Base-by-base conservation (phyloP, 2,797 vertebrate genomes). In the Crax fasciolata region DNA sequence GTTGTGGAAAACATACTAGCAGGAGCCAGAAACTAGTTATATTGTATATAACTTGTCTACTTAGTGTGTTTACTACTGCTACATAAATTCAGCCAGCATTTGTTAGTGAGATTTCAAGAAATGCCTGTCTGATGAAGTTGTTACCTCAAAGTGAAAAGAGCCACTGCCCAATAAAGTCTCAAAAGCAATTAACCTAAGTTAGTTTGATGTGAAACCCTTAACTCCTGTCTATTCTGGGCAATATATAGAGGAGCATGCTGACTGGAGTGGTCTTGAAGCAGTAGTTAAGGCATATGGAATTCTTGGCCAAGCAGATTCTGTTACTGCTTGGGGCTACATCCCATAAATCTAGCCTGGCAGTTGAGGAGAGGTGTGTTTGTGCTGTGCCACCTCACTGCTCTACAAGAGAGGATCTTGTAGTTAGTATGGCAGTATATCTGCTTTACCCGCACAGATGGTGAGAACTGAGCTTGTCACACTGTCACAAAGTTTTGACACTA, bases 341-440 rank as follows among this genome's bases (percentile, higher is more conserved):
- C 27, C 15, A 3, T 85, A 58, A 58, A 35, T 35, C 39, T 58
- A 59, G 28, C 35, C 24, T 75, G 49, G 55, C 1, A 1, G 5
- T n/a, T 87, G 39, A 89, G 72, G 49, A 94, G 61, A 94, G 61
- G n/a, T 46, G 4, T 41, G 18, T 91, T 88, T 63, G 49, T 85
- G 30, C 72, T 66, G 58, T 72, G 89, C 20, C n/a, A 28, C 61
- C 55, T 86, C 82, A 65, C 57, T 87, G 72, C 38, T 46, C 35
- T 4, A 28, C 21, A 59, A 6, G 55, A 39, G 32, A 89, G 28
- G 23, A 75, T 86, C 55, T 38, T 68, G 27, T 65, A 18, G 51
- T 72, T 44, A 43, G 12, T 81, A 3, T 70, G 65, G 70, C 46
- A 74, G 38, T 51, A 13, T 23, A 25, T 84, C 63, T 84, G 30